These are phyloP conservation scores for Calidris pugnax DNA, from an alignment of 2,113 vertebrate genomes.

Conservation along the genomic window DNA sequence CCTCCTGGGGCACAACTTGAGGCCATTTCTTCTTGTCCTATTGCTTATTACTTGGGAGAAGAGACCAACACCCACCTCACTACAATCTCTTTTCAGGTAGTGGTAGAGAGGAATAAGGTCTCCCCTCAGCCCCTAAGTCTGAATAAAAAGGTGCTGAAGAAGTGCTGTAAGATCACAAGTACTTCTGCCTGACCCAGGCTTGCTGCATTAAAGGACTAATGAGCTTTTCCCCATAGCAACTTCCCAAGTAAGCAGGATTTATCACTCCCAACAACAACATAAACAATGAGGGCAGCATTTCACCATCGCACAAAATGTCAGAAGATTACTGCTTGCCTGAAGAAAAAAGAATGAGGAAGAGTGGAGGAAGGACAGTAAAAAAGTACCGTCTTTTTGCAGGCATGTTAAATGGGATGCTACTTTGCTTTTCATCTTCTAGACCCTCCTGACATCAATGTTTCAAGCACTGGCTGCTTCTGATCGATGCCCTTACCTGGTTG, in stretches of 20 bases:
- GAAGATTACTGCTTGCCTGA: not conserved
- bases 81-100: no score
- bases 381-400: not conserved
- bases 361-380: not conserved
- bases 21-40: no score
- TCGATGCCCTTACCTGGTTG: conserved; percentile 80
- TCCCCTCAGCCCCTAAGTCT: no score
- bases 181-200: not conserved
- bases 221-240: conserved; percentile 54
- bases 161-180: not conserved
- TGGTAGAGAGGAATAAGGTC: no score
- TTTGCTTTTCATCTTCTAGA: not conserved
- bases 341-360: not conserved
- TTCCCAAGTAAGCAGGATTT: conserved; percentile 33
- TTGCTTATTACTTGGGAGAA: no score
- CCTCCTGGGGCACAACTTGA: no score
- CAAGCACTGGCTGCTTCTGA: not conserved
- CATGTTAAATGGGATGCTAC: not conserved
- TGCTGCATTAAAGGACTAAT: conserved; percentile 19
- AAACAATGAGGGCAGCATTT: not conserved
- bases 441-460: not conserved
- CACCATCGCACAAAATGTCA: not conserved
- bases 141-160: not conserved
- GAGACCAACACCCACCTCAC: no score
- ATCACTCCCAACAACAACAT: conserved; percentile 1